A percentile compares a stretch with the other conserved stretches of the same genome.
These are phyloP conservation scores for Alentia gelatinosa DNA, from an alignment of 2,888 invertebrate genomes.

Conservation along the genomic window DNA sequence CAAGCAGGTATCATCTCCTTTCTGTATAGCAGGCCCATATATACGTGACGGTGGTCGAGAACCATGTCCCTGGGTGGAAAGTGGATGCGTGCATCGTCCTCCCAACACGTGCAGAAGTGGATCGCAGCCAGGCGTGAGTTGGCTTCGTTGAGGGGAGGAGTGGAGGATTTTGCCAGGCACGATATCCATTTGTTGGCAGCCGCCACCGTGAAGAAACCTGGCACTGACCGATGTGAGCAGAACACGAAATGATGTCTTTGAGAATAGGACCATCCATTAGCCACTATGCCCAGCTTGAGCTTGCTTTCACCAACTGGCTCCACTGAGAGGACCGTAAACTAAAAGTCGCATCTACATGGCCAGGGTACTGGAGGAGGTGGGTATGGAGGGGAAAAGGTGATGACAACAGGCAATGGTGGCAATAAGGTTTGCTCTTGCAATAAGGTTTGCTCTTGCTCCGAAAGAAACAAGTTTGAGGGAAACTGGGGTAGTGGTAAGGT, in stretches of 20 bases:
- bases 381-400: background rate
- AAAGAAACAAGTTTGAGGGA: background rate
- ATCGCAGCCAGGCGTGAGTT: background rate
- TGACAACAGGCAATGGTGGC: background rate
- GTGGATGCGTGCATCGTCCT: background rate
- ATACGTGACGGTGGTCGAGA: too few species aligned
- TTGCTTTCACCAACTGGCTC: background rate
- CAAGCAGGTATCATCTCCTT: too few species aligned
- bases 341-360: background rate
- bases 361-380: background rate
- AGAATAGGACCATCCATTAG: too few species aligned
- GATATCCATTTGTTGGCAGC: background rate
- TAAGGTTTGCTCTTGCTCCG: background rate
- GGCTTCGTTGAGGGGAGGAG: background rate
- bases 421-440: background rate
- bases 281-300: background rate
- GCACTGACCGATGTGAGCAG: background rate
- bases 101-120: background rate
- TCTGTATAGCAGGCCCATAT: too few species aligned
- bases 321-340: background rate
- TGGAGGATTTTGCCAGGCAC: background rate
- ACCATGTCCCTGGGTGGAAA: background rate
- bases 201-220: background rate
- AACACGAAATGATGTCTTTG: background rate
- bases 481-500: background rate